These are phyloP conservation scores for Puma concolor DNA, from an alignment of 2,113 vertebrate species.

Conservation along the genomic window DNA sequence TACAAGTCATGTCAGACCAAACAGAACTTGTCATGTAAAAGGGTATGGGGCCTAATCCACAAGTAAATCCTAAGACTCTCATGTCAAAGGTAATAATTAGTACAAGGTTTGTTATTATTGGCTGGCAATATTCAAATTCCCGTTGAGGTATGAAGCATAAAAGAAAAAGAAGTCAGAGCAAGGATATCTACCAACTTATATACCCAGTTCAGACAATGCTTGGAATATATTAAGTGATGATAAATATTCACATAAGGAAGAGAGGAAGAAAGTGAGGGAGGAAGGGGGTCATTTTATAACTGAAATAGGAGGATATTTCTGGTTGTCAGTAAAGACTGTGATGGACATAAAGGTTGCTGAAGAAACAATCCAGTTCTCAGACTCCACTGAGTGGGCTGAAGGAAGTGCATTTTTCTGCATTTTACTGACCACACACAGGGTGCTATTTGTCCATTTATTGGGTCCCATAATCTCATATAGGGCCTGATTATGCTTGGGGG, in stretches of 20 bases:
- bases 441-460: neutral
- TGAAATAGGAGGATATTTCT: neutral
- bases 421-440: neutral
- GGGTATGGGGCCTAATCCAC: neutral
- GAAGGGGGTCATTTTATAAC: neutral
- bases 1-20: neutral
- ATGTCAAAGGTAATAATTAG: neutral
- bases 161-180: neutral
- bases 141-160: neutral
- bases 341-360: neutral
- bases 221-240: neutral
- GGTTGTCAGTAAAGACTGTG: neutral
- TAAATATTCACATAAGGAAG: neutral
- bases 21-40: neutral
- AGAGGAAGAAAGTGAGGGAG: neutral
- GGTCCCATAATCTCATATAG: neutral
- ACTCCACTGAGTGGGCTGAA: neutral
- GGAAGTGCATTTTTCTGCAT: neutral
- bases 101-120: neutral
- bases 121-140: neutral
- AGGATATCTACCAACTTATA: neutral
- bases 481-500: neutral
- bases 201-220: neutral
- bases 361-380: neutral
- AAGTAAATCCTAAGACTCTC: neutral